Evolutionary conservation across 2,888 invertebrate species (phyloP).

Genomic region (Drosophila fulvimacula): DNA sequence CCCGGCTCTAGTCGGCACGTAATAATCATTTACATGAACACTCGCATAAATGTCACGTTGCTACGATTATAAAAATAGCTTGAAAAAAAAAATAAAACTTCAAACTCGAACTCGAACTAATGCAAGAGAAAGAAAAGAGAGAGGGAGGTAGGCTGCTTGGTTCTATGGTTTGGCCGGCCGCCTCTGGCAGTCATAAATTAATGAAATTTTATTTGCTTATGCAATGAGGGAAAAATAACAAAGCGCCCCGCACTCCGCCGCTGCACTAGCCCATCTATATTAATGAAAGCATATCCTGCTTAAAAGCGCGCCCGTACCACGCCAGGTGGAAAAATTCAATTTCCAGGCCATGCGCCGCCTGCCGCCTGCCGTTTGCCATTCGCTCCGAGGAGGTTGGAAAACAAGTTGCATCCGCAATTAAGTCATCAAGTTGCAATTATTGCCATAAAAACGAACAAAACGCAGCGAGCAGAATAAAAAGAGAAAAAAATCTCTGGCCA

Average conservation of each 20-base stretch:
- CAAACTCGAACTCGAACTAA: conserved; percentile 66
- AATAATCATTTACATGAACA: conserved; percentile 81
- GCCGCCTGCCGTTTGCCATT: conserved; percentile 10
- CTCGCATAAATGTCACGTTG: conserved; percentile 82
- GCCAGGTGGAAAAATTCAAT: conserved; percentile 81
- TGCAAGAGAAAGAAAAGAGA: conserved; percentile 14
- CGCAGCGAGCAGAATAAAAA: conserved; percentile 64
- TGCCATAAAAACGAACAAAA: conserved; percentile 82
- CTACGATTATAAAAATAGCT: conserved; percentile 78
- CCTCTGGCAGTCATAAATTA: conserved; percentile 79
- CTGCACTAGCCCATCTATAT: conserved; percentile 60
- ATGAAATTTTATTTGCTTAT: conserved; percentile 80
- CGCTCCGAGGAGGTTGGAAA: conserved; percentile 68
- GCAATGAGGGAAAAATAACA: conserved; percentile 71
- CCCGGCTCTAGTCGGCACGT: conserved; percentile 67
- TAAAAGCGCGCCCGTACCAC: conserved; percentile 53
- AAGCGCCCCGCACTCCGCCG: background rate
- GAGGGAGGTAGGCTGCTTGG: conserved; percentile 5
- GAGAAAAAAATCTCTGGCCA: conserved; percentile 75
- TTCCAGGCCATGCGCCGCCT: conserved; percentile 64
- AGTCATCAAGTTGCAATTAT: conserved; percentile 81
- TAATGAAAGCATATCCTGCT: conserved; percentile 81
- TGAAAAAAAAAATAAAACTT: conserved; percentile 37
- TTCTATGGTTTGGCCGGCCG: conserved; percentile 35
- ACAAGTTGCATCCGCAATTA: conserved; percentile 81